A percentile compares a stretch with the other conserved stretches of the same genome.
Conservation (phyloP, 2,888 invertebrate genomes). For the Galerucella calmariensis region DNA sequence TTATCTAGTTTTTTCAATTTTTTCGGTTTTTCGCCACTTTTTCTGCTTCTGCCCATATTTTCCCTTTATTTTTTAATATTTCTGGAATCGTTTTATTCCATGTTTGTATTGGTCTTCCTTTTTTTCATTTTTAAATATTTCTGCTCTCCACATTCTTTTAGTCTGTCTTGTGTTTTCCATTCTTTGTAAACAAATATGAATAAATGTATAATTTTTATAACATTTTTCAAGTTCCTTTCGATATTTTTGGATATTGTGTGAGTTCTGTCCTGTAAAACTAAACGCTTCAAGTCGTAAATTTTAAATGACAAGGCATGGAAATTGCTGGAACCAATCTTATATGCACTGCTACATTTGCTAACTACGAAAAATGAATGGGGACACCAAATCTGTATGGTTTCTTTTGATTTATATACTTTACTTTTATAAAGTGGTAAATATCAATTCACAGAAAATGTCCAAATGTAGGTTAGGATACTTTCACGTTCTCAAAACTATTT, state of each 20-base stretch:
- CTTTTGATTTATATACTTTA: constrained; percentile 3
- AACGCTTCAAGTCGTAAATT: constrained; percentile 46
- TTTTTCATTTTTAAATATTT: too few relatives aligned
- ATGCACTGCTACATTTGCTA: constrained; percentile 39
- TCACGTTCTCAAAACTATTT: background rate
- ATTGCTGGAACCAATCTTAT: constrained; percentile 41
- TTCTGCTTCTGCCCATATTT: too few relatives aligned
- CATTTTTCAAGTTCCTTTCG: too few relatives aligned
- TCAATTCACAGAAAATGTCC: background rate
- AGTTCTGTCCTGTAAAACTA: constrained; percentile 14
- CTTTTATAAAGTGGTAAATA: constrained; percentile 1
- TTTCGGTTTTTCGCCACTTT: too few relatives aligned
- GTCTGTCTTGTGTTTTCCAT: too few relatives aligned
- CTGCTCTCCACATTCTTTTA: too few relatives aligned
- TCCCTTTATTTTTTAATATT: too few relatives aligned
- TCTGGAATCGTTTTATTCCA: too few relatives aligned
- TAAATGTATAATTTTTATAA: too few relatives aligned
- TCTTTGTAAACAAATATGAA: too few relatives aligned
- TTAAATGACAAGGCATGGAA: constrained; percentile 44
- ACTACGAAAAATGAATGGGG: constrained; percentile 21
- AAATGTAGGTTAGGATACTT: background rate
- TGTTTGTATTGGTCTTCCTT: too few relatives aligned
- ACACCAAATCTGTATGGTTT: constrained; percentile 14
- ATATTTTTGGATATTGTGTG: background rate
- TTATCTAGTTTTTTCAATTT: too few relatives aligned